These are phyloP conservation scores for Drosophila mettleri DNA, from an alignment of 2,888 invertebrate species.

Conservation along the genomic window DNA sequence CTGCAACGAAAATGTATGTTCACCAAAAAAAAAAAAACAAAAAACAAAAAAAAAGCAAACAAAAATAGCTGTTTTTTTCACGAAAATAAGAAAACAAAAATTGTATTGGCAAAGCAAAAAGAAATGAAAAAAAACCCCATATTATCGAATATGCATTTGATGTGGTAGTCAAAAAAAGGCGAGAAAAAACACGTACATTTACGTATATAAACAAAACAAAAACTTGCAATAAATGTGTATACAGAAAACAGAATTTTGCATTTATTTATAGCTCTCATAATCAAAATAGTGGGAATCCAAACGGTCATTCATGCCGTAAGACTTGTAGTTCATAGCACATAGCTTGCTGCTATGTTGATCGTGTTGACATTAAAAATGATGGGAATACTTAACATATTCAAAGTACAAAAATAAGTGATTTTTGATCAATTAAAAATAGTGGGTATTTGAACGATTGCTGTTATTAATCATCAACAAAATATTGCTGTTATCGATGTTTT, in stretches of 20 bases:
- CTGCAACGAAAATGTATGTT: slow-evolving; percentile 35
- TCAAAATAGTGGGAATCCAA: slow-evolving; percentile 28
- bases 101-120: slow-evolving; percentile 29
- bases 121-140: slow-evolving; percentile 33
- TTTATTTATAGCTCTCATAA: not conserved
- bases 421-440: not conserved
- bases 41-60: slow-evolving; percentile 9
- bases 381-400: too few relatives aligned
- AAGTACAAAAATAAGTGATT: too few relatives aligned
- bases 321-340: not conserved
- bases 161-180: slow-evolving; percentile 82
- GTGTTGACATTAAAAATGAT: too few relatives aligned
- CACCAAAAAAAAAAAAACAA: slow-evolving; percentile 14
- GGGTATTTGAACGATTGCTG: too few relatives aligned
- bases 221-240: slow-evolving; percentile 85
- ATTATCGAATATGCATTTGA: slow-evolving; percentile 74
- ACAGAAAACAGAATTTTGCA: slow-evolving; percentile 65
- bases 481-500: not conserved
- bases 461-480: too few relatives aligned
- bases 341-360: not conserved
- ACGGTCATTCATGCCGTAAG: not conserved
- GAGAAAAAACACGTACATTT: slow-evolving; percentile 63
- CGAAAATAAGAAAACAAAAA: not conserved
- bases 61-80: slow-evolving; percentile 24
- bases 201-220: slow-evolving; percentile 69